Percentiles rank a stretch among this genome's conserved stretches.
These are phyloP conservation scores for Ylistrum balloti DNA, from an alignment of 1,140 invertebrate genomes.

Conservation along the genomic window DNA sequence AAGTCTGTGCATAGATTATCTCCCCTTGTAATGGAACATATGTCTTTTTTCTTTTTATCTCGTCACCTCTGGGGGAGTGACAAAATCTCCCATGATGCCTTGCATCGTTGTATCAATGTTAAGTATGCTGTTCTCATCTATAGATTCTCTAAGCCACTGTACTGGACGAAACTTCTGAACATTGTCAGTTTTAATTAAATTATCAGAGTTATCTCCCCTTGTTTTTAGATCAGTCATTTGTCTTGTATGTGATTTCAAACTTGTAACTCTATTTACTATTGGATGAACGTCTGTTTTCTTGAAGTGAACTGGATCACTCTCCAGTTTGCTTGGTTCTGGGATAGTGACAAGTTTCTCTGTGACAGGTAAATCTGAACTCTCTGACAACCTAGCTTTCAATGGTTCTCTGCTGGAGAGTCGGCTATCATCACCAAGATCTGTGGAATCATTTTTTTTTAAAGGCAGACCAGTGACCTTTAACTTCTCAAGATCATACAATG, in stretches of 20 bases:
- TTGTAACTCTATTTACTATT: neutral
- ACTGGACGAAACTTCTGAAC: neutral
- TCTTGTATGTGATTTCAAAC: too few relatives aligned
- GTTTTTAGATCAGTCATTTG: neutral
- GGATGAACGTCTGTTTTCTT: neutral
- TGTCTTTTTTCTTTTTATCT: neutral
- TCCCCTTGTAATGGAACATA: neutral
- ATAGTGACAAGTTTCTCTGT: neutral
- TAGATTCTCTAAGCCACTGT: neutral
- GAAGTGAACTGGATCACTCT: neutral
- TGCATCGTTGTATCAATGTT: neutral
- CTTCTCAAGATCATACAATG: slow-evolving; percentile 2
- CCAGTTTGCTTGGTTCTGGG: neutral
- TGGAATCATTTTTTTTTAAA: neutral
- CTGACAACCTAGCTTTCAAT: neutral
- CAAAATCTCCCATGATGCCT: slow-evolving; percentile 32
- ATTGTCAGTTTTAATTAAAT: neutral
- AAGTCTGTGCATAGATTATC: neutral
- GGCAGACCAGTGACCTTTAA: slow-evolving; percentile 1
- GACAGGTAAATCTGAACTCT: neutral
- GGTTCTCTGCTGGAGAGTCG: neutral
- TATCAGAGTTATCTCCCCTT: neutral
- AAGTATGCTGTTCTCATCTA: neutral
- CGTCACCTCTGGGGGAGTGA: neutral
- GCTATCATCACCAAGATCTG: neutral